These are phyloP conservation scores for Clangula hyemalis DNA, from an alignment of 2,797 vertebrate genomes.

Conservation along the genomic window DNA sequence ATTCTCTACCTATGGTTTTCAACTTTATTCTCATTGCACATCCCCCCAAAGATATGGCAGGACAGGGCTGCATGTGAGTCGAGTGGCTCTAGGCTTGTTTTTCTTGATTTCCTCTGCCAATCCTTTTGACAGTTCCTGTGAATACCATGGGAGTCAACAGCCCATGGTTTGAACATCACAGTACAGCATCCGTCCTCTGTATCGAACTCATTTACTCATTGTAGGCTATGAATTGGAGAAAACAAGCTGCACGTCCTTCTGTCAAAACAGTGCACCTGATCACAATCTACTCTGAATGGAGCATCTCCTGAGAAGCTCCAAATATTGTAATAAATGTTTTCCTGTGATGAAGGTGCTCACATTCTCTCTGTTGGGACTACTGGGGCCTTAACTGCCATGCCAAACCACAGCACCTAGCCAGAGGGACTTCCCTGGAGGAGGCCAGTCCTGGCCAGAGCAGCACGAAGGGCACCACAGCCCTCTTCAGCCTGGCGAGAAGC, in stretches of 20 bases:
- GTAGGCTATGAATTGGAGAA: neutral
- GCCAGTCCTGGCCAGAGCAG: neutral
- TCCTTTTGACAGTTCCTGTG: neutral
- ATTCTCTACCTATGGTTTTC: neutral
- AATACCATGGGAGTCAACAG: neutral
- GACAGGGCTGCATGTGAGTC: neutral
- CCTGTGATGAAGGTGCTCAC: neutral
- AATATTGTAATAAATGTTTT: neutral
- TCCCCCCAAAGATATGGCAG: neutral
- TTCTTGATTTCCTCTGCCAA: neutral
- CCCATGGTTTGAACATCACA: neutral
- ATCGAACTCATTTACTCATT: neutral
- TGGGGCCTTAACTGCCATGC: accelerated
- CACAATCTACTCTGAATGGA: neutral
- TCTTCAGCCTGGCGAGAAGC: neutral
- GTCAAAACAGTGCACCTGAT: neutral
- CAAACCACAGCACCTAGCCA: neutral
- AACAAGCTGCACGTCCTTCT: neutral
- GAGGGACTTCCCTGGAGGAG: neutral
- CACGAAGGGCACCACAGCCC: neutral
- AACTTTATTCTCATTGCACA: neutral
- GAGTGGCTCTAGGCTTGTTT: neutral
- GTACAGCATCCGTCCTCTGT: neutral
- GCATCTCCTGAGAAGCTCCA: neutral
- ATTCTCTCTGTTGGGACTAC: neutral